phyloP scores from a whole-genome alignment of 2,888 invertebrate species.

The Melinaea menophilus region DNA sequence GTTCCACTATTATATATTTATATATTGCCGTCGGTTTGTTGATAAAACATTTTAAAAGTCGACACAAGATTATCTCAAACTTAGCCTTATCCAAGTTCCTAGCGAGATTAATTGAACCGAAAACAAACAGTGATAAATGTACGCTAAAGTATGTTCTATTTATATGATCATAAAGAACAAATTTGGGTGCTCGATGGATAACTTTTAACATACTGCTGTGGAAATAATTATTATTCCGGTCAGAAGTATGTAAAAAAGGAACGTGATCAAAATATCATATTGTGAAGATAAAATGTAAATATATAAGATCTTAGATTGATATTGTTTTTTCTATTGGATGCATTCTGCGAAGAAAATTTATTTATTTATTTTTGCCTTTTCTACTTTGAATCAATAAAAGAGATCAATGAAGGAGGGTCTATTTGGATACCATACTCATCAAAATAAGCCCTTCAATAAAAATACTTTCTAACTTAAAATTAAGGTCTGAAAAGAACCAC shows the following conservation, averaged over 20 bases:
- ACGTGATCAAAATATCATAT: conserved; percentile 48
- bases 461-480: no score
- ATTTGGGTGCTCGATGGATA: neutral
- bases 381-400: no score
- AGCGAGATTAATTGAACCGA: conserved; percentile 20
- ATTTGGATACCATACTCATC: no score
- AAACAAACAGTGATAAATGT: neutral
- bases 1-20: no score
- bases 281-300: conserved; percentile 42
- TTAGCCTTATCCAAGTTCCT: conserved; percentile 11
- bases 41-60: conserved; percentile 2
- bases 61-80: conserved; percentile 11
- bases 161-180: neutral
- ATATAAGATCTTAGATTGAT: conserved; percentile 21
- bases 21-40: neutral
- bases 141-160: conserved; percentile 6
- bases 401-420: no score
- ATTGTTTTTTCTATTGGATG: neutral
- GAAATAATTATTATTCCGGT: conserved; percentile 57
- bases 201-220: conserved; percentile 15
- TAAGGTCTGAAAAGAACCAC: no score
- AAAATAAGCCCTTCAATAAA: no score
- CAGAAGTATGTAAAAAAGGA: conserved; percentile 54
- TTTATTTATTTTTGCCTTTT: no score
- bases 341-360: neutral